A percentile compares a stretch with the other conserved stretches of the same genome.
phyloP scores from a whole-genome alignment of 2,888 invertebrate species.

The Tetranychus piercei region DNA sequence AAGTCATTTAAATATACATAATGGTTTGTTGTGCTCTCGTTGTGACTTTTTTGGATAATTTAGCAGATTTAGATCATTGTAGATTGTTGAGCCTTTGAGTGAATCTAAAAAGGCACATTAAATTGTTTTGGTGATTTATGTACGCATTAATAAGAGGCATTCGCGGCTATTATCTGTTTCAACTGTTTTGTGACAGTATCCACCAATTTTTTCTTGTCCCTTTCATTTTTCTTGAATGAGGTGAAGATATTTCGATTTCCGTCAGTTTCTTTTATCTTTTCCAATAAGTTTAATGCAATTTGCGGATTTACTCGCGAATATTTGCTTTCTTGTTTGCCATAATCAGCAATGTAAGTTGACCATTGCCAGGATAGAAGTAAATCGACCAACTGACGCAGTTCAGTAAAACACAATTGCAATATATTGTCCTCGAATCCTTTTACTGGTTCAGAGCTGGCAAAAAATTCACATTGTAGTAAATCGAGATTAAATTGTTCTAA shows the following conservation, averaged over 20 bases:
- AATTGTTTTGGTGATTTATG: neutral
- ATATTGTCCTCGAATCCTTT: conserved; percentile 68
- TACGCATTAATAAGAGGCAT: neutral
- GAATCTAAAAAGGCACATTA: neutral
- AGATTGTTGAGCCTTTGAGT: no score
- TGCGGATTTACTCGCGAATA: conserved; percentile 79
- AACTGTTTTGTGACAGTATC: conserved; percentile 89
- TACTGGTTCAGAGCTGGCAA: conserved; percentile 85
- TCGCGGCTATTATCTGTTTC: conserved; percentile 44
- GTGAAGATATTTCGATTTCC: conserved; percentile 76
- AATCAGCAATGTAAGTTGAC: conserved; percentile 92
- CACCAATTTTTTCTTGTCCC: conserved; percentile 82
- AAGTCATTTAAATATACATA: no score
- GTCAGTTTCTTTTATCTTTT: conserved; percentile 90
- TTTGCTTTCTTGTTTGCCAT: conserved; percentile 66
- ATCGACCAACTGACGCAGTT: conserved; percentile 73
- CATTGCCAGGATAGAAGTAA: conserved; percentile 88
- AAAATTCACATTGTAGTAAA: conserved; percentile 91
- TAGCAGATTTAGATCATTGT: no score
- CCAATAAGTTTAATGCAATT: conserved; percentile 69
- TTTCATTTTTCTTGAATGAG: conserved; percentile 75
- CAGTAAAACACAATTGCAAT: conserved; percentile 68
- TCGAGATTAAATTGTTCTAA: conserved; percentile 77
- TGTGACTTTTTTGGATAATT: no score
- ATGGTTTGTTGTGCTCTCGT: no score